Conservation (phyloP, 2,113 vertebrate genomes). For the Diadophis punctatus region DNA sequence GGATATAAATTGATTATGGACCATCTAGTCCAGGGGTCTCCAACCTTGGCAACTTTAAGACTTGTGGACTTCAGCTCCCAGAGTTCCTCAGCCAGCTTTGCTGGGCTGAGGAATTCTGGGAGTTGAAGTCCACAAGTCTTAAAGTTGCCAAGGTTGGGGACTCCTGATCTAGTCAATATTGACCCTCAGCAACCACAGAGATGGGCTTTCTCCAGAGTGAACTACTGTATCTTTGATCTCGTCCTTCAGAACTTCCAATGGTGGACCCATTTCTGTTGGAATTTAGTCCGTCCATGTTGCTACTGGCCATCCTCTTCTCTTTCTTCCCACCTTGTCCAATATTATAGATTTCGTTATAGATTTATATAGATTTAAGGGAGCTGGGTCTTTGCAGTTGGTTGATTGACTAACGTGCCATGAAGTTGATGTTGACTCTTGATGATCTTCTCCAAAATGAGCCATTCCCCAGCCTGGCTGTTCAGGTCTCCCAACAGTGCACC, state of each 20-base stretch:
- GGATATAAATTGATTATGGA: neutral
- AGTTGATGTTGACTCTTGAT: neutral
- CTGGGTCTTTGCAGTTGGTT: neutral
- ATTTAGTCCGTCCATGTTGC: neutral
- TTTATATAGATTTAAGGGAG: neutral
- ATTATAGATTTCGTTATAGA: neutral
- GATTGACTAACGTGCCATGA: neutral
- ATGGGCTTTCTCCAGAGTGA: neutral
- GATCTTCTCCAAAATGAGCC: neutral
- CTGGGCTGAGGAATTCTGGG: too few relatives aligned
- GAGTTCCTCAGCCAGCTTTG: too few relatives aligned
- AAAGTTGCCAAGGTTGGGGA: too few relatives aligned
- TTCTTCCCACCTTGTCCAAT: neutral
- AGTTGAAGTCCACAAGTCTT: too few relatives aligned
- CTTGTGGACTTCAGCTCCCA: too few relatives aligned
- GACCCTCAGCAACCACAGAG: neutral
- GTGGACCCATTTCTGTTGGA: neutral
- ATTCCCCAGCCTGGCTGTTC: neutral
- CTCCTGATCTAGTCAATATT: neutral
- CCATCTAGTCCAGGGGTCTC: neutral
- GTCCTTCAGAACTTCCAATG: neutral
- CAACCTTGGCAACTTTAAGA: too few relatives aligned
- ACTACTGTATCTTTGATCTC: neutral
- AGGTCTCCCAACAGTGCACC: neutral
- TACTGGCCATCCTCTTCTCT: neutral